Conservation (phyloP, 2,797 vertebrate genomes). For the Orestias chungarensis region DNA sequence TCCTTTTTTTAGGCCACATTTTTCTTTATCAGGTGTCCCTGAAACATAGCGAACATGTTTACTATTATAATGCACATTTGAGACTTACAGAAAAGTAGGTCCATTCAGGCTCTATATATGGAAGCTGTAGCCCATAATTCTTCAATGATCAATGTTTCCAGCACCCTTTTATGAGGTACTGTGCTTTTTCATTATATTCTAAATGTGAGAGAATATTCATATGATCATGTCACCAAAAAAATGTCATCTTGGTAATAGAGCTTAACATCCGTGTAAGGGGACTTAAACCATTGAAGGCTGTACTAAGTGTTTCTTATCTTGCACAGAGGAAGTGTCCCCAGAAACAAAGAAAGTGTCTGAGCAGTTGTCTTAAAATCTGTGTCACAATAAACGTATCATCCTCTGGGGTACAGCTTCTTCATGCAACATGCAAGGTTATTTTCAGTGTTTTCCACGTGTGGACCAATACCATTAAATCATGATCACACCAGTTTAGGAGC, state of each 20-base stretch:
- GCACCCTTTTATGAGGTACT: constrained; percentile 20
- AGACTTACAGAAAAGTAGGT: constrained; percentile 23
- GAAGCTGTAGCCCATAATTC: constrained; percentile 39
- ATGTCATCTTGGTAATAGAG: constrained; percentile 54
- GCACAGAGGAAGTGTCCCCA: constrained; percentile 16
- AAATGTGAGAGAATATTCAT: constrained; percentile 61
- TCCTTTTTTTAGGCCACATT: not conserved
- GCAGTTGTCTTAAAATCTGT: constrained; percentile 3
- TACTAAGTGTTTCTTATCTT: constrained; percentile 39
- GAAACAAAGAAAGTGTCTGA: constrained; percentile 25
- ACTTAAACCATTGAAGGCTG: constrained; percentile 49
- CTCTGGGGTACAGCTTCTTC: not conserved
- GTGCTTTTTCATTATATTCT: constrained; percentile 27
- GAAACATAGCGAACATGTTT: constrained; percentile 11
- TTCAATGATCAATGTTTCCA: constrained; percentile 36
- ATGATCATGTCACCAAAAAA: constrained; percentile 37
- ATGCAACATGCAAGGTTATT: not conserved
- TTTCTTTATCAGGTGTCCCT: not conserved
- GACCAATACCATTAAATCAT: not conserved
- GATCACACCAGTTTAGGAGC: constrained; percentile 3
- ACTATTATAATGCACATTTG: not conserved
- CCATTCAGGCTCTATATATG: constrained; percentile 16
- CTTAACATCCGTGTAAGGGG: constrained; percentile 58
- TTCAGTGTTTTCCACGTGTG: not conserved
- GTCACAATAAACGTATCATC: not conserved